Evolutionary conservation across 2,113 vertebrate species (phyloP), one percentile per base, ranked within the genome.

Genomic region (Climacteris rufus): DNA sequence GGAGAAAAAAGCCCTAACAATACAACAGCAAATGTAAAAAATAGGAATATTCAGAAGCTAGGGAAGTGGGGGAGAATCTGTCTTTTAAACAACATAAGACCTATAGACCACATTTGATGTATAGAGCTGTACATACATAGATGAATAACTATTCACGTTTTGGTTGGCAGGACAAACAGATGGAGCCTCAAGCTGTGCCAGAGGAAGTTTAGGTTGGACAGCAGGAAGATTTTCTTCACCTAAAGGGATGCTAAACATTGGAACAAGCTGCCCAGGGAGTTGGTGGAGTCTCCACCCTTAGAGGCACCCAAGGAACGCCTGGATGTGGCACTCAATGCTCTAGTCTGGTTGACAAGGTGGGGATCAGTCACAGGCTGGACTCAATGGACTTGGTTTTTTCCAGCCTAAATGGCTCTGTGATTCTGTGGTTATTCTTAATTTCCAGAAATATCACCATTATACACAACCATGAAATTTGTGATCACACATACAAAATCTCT

Each of bases 71-170:
- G 18, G 47, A n/a, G 14, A 60, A 66, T 20, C 28, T 53, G 4
- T 27, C 42, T 87, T 90, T 69, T 75, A 66, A 89, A 75, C 13
- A 81, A 70, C 0, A 2, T 66, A 30, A 87, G 42, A 70, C 8
- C 30, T 53, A 19, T 11, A 30, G 42, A 31, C 3, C 35, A 23
- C 22, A 35, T 61, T 40, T 57, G 23, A 15, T 68, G 6, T 8
- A 16, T 22, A 37, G 1, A 66, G 17, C 12, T 59, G 60, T 75
- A 44, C 0, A 0, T 21, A 40, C 3, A 22, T 3, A 85, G 63
- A 21, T 10, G 7, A 78, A 59, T 27, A 82, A 64, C 11, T 56
- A 11, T 24, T 59, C 3, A 24, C 50, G 24, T 30, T 92, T 83
- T 33, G 9, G 16, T 14, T 59, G 47, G 24, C 56, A 63, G 30